Base-by-base conservation (phyloP, 2,888 invertebrate genomes). In the Torymus auratus region DNA sequence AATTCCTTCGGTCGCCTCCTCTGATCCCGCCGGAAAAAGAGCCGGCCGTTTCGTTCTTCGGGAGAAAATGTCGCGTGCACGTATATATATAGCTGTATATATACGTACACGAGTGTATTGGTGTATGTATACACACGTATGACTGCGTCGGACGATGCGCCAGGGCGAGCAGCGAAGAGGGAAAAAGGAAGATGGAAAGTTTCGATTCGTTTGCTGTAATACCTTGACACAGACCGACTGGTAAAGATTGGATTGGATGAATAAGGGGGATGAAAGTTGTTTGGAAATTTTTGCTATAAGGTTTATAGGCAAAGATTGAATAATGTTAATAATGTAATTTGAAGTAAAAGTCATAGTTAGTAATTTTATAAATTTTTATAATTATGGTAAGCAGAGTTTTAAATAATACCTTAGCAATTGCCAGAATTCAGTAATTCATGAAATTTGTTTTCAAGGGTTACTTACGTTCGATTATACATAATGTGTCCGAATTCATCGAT, bases 1-100 rank as follows among this genome's bases (percentile, higher is more conserved):
- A 80, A 80, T 80, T 74, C 70, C 69, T 52, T n/a, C 17, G 69
- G 3, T 17, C 2, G 28, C 53, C 61, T 23, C 14, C 20, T 20
- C 1, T 20, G 20, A 20, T 20, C 20, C 20, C 1, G 20, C 20
- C 20, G 20, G 20, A 20, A 20, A 20, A 20, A 20, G 56, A 65
- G 50, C 73, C 58, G n/a, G 2, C 58, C 67, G 74, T 60, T 67
- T 67, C 61, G 15, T 71, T 53, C 53, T 52, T 15, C 13, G 60
- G 64, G 13, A 7, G 64, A 41, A 56, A 52, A 53, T 41, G 52
- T 20, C 56, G 14, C 28, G 53, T 2, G 14, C 23, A 23, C 23
- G 17, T 11, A 28, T n/a, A 60, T 14, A 11, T 41, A 17, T 17
- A 13, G n/a, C 28, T 20, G 53, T 28, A 56, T 58, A 65, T 52